A percentile compares a stretch with the other conserved stretches of the same genome.
Evolutionary conservation across 1,140 invertebrate genomes (phyloP).

Genomic region (Tetranychus cinnabarinus): DNA sequence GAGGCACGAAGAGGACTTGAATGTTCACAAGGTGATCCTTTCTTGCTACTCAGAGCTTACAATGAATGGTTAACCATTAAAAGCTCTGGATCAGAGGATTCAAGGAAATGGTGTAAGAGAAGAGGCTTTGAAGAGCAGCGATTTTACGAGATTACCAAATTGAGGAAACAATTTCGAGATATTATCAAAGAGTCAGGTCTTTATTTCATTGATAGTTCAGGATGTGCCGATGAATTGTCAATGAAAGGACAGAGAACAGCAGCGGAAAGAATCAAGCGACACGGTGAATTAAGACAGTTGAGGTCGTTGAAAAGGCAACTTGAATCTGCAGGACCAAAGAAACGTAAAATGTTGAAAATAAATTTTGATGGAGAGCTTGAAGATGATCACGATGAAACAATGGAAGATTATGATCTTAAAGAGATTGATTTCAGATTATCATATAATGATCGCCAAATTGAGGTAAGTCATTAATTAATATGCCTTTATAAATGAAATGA

Average conservation of each 20-base stretch:
- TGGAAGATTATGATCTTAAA: slow-evolving; percentile 44
- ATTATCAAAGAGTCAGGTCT: slow-evolving; percentile 27
- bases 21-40: slow-evolving; percentile 81
- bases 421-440: slow-evolving; percentile 46
- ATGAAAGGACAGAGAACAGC: too few species aligned
- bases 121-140: slow-evolving; percentile 80
- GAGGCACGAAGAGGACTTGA: slow-evolving; percentile 46
- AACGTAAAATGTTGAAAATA: slow-evolving; percentile 42
- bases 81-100: slow-evolving; percentile 19
- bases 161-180: slow-evolving; percentile 65
- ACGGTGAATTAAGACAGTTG: slow-evolving; percentile 65
- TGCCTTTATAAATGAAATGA: not conserved
- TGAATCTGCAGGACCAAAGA: slow-evolving; percentile 34
- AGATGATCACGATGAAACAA: slow-evolving; percentile 22
- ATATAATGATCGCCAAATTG: slow-evolving; percentile 17
- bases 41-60: slow-evolving; percentile 69
- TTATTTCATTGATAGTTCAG: too few species aligned
- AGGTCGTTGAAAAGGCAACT: slow-evolving; percentile 46
- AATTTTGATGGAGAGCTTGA: slow-evolving; percentile 18
- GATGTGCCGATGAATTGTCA: too few species aligned
- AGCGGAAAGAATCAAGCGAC: slow-evolving; percentile 19
- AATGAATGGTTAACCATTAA: slow-evolving; percentile 69
- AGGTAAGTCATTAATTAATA: not conserved
- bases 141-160: slow-evolving; percentile 84
- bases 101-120: slow-evolving; percentile 57